Conservation (phyloP, 2,888 invertebrate genomes). For the Tigriopus californicus region DNA sequence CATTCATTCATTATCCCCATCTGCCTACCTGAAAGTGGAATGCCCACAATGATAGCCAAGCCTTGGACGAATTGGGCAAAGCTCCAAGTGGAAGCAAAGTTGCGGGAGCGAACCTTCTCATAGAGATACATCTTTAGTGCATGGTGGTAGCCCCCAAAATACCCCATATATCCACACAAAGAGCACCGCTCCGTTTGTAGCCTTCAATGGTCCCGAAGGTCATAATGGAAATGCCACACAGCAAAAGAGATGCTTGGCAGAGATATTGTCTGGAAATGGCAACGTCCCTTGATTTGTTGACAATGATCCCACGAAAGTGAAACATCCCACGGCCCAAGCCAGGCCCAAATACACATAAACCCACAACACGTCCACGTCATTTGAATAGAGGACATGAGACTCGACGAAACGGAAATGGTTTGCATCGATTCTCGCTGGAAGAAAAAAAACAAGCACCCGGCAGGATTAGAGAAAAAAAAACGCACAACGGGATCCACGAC, state of each 20-base stretch:
- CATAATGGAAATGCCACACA: not conserved
- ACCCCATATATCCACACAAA: constrained; percentile 6
- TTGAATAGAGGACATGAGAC: no score
- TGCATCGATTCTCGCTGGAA: no score
- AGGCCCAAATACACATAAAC: constrained; percentile 56
- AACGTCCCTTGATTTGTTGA: constrained; percentile 61
- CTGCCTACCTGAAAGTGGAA: not conserved
- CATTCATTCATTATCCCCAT: no score
- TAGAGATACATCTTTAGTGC: constrained; percentile 74
- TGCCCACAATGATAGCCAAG: not conserved
- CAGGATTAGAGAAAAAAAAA: no score
- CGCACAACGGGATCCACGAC: no score
- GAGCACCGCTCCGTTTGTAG: not conserved
- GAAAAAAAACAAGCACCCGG: no score
- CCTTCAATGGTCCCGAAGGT: not conserved
- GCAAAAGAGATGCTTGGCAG: constrained; percentile 30
- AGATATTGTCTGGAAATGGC: constrained; percentile 64
- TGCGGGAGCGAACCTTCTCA: constrained; percentile 60
- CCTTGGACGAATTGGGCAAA: constrained; percentile 41
- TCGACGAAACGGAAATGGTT: no score
- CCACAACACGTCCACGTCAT: constrained; percentile 21
- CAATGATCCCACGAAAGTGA: constrained; percentile 54
- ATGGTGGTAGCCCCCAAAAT: constrained; percentile 55
- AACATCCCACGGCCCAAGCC: constrained; percentile 62
- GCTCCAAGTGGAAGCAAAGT: constrained; percentile 73